Evolutionary conservation across 2,797 vertebrate species (phyloP), one percentile per base, ranked within the genome.

Genomic region (Eulemur coronatus): DNA sequence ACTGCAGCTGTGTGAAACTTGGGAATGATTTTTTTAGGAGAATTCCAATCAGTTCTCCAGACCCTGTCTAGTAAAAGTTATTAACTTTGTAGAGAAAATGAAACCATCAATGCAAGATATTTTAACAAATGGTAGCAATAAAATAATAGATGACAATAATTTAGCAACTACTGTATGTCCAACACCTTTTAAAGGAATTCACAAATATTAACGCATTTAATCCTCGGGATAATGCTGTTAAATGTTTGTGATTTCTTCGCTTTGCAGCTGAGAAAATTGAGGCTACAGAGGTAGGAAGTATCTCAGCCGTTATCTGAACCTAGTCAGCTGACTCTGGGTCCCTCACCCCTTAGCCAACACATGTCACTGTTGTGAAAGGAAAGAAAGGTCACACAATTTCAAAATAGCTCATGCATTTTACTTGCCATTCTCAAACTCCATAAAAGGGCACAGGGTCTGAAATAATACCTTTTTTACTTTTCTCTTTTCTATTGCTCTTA

Each of bases 231-330:
- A 43, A 79, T 26, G 4, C 5, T 4, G 17, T 67, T 22, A 38
- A 6, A 0, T 55, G n/a, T 69, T 80, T 55, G 67, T 46, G 38
- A 75, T 85, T 79, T 8, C 1, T 15, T 20, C 10, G 72, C 1
- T 78, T n/a, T 79, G 50, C 2, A 89, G 33, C 9, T 48, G 50
- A 96, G 33, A 78, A 92, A 97, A 89, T 80, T 38, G 5, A 96
- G 41, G 10, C 11, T 69, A 30, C 1, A 9, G 11, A 33, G 7
- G 1, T 41, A 43, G 15, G 6, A 81, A 61, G 7, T 33, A 24
- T 72, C 35, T 82, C 10, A 55, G 14, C 9, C 26, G 20, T 2
- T 76, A 18, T 57, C 2, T 8, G 24, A 94, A 35, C 28, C 22
- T 12, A 81, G n/a, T n/a, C 22, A 79, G n/a, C 9, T 14, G 13